phyloP scores from a whole-genome alignment of 2,888 invertebrate genomes.

The Halictus quadricinctus region DNA sequence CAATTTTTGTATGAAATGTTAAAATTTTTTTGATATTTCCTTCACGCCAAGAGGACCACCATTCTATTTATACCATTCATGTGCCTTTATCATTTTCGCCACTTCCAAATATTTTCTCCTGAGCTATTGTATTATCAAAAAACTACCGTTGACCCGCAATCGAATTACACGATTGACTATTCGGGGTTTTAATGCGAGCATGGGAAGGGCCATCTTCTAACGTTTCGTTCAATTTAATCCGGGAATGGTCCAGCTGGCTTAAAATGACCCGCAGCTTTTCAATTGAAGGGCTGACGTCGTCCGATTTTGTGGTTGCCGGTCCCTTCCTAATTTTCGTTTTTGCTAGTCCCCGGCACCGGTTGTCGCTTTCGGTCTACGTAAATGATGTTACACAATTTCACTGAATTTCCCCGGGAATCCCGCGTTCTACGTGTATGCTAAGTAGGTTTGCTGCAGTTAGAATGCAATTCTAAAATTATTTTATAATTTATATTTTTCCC shows the following conservation, averaged over 20 bases:
- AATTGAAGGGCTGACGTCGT: constrained; percentile 31
- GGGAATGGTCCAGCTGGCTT: constrained; percentile 11
- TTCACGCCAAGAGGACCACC: not conserved
- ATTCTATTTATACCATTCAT: too few species aligned
- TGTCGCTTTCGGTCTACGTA: not conserved
- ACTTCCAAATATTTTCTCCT: not conserved
- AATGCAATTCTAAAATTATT: not conserved
- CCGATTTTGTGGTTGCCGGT: constrained; percentile 23
- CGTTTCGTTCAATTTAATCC: constrained; percentile 32
- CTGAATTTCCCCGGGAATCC: not conserved
- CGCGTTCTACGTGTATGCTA: not conserved
- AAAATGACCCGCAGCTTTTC: constrained; percentile 33
- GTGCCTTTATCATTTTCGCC: not conserved
- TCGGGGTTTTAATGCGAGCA: not conserved
- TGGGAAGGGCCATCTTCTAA: not conserved
- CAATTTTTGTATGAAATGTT: not conserved
- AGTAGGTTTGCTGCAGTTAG: not conserved
- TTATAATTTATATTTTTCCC: not conserved
- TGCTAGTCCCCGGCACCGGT: not conserved
- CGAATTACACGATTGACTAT: not conserved
- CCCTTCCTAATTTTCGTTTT: constrained; percentile 31
- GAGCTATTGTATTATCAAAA: not conserved
- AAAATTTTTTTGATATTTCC: not conserved
- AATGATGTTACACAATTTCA: not conserved
- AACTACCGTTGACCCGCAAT: not conserved